Percentiles rank a stretch among this genome's conserved stretches.
Evolutionary conservation across 92 coral and sea anemone genomes (phyloP).

Genomic region (Phenganax stokvisi): DNA sequence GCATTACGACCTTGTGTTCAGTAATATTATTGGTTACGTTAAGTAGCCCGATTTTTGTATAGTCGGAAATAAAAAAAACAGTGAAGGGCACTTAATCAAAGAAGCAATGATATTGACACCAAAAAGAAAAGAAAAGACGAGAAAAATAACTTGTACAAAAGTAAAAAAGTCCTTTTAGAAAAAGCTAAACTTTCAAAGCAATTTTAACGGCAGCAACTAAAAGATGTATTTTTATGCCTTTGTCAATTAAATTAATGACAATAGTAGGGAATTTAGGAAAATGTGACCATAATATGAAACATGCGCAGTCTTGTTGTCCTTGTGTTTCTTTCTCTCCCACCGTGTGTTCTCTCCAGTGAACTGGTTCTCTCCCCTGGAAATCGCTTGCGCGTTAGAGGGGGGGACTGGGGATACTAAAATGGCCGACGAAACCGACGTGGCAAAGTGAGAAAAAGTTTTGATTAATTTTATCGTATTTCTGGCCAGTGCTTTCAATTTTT

Average conservation of each 20-base stretch:
- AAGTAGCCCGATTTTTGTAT: too few relatives aligned
- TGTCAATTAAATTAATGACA: background rate
- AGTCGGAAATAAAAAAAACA: too few relatives aligned
- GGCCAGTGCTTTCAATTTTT: background rate
- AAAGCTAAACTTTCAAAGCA: background rate
- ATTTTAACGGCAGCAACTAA: background rate
- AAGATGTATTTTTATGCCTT: background rate
- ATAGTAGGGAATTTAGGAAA: background rate
- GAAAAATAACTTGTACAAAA: background rate
- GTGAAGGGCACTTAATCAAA: too few relatives aligned
- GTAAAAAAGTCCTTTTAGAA: background rate
- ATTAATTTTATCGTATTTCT: background rate
- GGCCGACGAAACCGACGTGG: slow-evolving; percentile 36
- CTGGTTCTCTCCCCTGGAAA: too few relatives aligned
- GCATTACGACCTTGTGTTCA: too few relatives aligned
- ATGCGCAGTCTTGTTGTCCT: too few relatives aligned
- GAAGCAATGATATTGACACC: too few relatives aligned
- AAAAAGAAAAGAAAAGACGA: background rate
- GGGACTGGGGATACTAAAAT: background rate
- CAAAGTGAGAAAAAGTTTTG: background rate
- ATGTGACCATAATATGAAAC: background rate
- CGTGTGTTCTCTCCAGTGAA: too few relatives aligned
- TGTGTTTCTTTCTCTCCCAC: too few relatives aligned
- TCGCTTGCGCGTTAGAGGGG: too few relatives aligned
- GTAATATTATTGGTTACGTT: too few relatives aligned